Base-by-base conservation (phyloP, 1,140 invertebrate genomes). In the Cepaea nemoralis region DNA sequence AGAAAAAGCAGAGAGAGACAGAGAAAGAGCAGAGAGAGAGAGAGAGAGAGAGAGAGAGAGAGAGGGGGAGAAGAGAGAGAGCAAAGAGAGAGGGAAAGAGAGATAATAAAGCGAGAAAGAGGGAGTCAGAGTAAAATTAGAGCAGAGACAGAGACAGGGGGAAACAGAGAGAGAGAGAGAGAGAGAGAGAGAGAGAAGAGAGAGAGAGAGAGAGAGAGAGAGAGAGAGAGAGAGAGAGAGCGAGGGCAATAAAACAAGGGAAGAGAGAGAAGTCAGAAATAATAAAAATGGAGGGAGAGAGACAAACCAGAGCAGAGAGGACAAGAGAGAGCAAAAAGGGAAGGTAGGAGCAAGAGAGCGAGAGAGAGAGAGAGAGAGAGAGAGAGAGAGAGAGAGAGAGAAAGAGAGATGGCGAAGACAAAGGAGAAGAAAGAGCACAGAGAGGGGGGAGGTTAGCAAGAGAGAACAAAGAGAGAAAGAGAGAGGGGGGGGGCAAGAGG, bases 321-420 rank as follows among this genome's bases (percentile, higher is more conserved):
- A 71, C 24, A 35, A 71, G 22, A 40, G 69, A 71, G 69, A 39
- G 10, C 19, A 31, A 76, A 12, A 48, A 50, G 42, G 27, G 12
- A 16, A 77, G 27, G 1, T 2, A 50, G 40, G 66, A 48, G 35
- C 48, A 77, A 40, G 22, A 77, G 22, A 76, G 39, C 42, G 42
- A 40, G 27, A 77, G 37, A 69, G 66, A 45, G 80, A 83, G 50
- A 55, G 40, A 39, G 80, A 76, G 31, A 66, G 10, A 39, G 50
- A 77, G 67, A 75, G 37, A 50, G 59, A 70, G 59, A 78, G 12
- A 59, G 31, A 27, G 35, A 77, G 75, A 77, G 45, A 22, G 45
- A 22, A 27, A 48, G n/a, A 40, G 31, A 48, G 27, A 48, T 14
- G 27, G n/a, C 12, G 39, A 74, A 27, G 27, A 48, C 8, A 27